phyloP scores from a whole-genome alignment of 2,113 vertebrate species.

The Nothocercus julius region DNA sequence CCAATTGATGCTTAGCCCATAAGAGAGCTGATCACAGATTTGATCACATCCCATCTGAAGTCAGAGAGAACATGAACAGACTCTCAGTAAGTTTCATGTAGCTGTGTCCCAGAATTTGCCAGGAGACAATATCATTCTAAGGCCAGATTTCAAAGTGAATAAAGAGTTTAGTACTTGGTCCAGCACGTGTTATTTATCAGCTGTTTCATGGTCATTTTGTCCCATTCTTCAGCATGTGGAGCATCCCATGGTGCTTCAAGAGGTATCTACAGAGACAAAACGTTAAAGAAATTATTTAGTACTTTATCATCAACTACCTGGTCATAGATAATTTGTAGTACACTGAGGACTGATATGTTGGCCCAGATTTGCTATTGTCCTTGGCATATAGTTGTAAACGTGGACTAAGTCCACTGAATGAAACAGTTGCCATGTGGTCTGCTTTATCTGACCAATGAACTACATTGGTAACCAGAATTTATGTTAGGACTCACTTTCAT shows the following conservation, averaged over 20 bases:
- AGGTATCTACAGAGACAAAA: constrained; percentile 77
- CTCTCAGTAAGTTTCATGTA: background rate
- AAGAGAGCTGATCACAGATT: background rate
- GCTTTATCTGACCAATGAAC: background rate
- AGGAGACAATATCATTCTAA: background rate
- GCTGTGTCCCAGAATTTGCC: background rate
- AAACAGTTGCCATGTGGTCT: background rate
- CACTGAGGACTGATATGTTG: background rate
- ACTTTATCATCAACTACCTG: background rate
- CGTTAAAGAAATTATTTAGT: background rate
- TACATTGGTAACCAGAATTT: background rate
- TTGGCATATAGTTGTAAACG: background rate
- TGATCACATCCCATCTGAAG: background rate
- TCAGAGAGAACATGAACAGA: background rate
- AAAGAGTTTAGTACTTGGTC: constrained; percentile 75
- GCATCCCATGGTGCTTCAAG: constrained; percentile 81
- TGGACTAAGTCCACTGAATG: background rate
- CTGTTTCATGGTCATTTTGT: constrained; percentile 83
- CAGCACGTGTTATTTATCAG: constrained; percentile 84
- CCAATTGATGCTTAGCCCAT: too few relatives aligned
- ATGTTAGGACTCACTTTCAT: background rate
- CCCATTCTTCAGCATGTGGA: constrained; percentile 80
- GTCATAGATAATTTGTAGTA: background rate
- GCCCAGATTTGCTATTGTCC: background rate
- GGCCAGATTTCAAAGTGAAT: background rate